phyloP scores from a whole-genome alignment of 1,140 invertebrate genomes.

The Frieseomelitta varia region DNA sequence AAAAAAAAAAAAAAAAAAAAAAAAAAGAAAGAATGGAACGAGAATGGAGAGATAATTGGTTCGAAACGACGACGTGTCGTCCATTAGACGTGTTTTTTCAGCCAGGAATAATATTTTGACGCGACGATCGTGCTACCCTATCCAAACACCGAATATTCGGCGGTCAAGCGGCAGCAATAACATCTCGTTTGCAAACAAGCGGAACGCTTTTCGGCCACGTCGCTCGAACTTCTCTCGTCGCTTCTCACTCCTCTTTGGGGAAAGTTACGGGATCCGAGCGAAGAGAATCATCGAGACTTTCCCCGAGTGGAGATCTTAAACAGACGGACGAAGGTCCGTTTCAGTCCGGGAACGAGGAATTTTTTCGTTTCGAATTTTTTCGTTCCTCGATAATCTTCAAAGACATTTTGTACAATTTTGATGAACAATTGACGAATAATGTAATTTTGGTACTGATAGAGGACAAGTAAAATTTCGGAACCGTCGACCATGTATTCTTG shows the following conservation, averaged over 20 bases:
- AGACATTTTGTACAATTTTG: no score
- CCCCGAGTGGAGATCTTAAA: neutral
- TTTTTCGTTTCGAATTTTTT: neutral
- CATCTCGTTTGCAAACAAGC: constrained; percentile 53
- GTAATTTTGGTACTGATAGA: no score
- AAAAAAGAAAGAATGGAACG: neutral
- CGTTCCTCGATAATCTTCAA: no score
- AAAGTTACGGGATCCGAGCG: neutral
- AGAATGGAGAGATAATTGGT: constrained; percentile 38
- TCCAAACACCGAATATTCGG: constrained; percentile 52
- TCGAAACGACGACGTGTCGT: constrained; percentile 26
- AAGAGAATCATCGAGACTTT: neutral
- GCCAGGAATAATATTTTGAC: constrained; percentile 60
- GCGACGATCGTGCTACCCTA: constrained; percentile 39
- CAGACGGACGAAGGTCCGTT: neutral
- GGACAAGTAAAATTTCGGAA: no score
- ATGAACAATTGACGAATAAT: no score
- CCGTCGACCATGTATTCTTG: no score
- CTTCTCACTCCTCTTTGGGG: neutral
- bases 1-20: neutral
- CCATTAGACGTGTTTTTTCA: constrained; percentile 64
- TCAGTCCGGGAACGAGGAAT: neutral
- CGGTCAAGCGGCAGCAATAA: constrained; percentile 44
- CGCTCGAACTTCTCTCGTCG: neutral
- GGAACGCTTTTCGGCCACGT: neutral